Percentiles rank a stretch among this genome's conserved stretches.
Conservation (phyloP, 2,113 vertebrate species). For the Apteryx owenii region DNA sequence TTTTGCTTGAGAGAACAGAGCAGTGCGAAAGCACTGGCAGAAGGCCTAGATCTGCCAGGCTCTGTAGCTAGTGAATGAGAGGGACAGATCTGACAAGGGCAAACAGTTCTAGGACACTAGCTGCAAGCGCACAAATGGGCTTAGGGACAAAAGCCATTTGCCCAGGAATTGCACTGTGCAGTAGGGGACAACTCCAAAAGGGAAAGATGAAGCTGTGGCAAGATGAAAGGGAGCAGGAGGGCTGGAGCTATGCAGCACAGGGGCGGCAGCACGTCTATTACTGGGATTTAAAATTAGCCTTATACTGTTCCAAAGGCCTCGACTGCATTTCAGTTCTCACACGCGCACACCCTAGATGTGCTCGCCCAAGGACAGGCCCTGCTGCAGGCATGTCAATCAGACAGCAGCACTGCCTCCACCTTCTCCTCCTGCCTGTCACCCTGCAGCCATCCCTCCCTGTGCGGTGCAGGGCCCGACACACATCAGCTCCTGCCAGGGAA, state of each 20-base stretch:
- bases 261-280: neutral
- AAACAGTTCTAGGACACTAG: conserved; percentile 24
- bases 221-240: neutral
- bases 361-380: conserved; percentile 10
- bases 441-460: neutral
- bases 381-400: neutral
- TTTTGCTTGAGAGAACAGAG: conserved; percentile 42
- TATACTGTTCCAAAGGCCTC: neutral
- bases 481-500: neutral
- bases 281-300: conserved; percentile 19
- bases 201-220: neutral
- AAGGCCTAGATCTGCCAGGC: conserved; percentile 44
- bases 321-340: neutral
- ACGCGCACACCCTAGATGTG: neutral
- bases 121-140: conserved; percentile 9
- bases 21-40: neutral
- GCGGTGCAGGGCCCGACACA: neutral
- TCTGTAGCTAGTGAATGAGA: neutral
- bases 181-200: neutral
- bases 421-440: neutral
- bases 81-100: conserved; percentile 50
- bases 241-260: neutral
- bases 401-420: neutral
- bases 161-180: neutral
- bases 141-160: neutral